A percentile compares a stretch with the other conserved stretches of the same genome.
Conservation (phyloP, 2,888 invertebrate species). For the Galerucella calmariensis region DNA sequence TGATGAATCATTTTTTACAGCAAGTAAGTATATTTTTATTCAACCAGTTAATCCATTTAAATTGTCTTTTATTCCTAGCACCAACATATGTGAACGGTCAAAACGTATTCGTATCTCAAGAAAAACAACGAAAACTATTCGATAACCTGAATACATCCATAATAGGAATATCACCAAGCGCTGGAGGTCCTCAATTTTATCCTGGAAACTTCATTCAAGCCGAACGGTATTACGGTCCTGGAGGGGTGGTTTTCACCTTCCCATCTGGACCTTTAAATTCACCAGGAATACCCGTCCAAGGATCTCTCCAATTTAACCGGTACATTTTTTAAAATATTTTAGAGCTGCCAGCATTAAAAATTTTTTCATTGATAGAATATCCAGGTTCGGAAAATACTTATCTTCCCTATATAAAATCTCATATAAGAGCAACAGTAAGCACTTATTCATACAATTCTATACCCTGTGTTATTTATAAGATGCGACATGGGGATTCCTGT, state of each 20-base stretch:
- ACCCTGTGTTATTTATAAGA: no score
- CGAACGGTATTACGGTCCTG: conserved; percentile 43
- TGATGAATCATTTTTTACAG: conserved; percentile 48
- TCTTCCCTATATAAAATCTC: no score
- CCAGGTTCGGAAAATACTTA: no score
- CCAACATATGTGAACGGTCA: conserved; percentile 50
- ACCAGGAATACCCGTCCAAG: neutral
- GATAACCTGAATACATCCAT: conserved; percentile 52
- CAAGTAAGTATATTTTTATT: conserved; percentile 41
- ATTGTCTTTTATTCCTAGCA: conserved; percentile 39
- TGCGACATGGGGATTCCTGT: no score
- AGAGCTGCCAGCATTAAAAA: neutral
- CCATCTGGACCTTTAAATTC: conserved; percentile 21
- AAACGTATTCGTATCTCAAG: conserved; percentile 52
- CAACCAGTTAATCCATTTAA: neutral
- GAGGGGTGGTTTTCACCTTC: conserved; percentile 46
- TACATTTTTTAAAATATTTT: neutral
- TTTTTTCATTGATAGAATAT: no score
- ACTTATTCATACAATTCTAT: no score
- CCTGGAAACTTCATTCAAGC: conserved; percentile 36
- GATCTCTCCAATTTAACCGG: conserved; percentile 9
- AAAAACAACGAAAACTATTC: conserved; percentile 51
- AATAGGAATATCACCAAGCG: conserved; percentile 37
- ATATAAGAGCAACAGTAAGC: no score
- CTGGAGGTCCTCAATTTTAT: conserved; percentile 7